A percentile compares a stretch with the other conserved stretches of the same genome.
Conservation (phyloP, 1,140 invertebrate genomes). For the Tenebrio molitor region DNA sequence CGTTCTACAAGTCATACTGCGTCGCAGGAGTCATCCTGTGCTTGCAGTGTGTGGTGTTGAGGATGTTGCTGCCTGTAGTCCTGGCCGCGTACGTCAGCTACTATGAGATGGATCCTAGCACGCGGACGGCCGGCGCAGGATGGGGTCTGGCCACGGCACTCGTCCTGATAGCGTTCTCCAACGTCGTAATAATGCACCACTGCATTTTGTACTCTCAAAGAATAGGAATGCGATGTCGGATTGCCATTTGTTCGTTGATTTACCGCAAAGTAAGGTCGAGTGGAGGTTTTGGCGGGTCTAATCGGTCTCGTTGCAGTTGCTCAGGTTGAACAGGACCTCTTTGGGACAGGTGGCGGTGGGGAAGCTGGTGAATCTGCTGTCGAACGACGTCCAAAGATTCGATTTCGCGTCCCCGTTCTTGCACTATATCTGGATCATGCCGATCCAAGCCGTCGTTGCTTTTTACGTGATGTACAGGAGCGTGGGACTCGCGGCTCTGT, state of each 20-base stretch:
- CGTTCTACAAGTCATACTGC: slow-evolving; percentile 62
- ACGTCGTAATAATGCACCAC: slow-evolving; percentile 67
- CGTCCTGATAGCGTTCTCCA: slow-evolving; percentile 65
- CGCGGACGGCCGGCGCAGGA: slow-evolving; percentile 59
- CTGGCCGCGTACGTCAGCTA: slow-evolving; percentile 66
- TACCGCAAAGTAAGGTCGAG: slow-evolving; percentile 69
- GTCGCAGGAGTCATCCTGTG: slow-evolving; percentile 59
- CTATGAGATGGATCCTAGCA: slow-evolving; percentile 54
- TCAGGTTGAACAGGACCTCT: slow-evolving; percentile 59
- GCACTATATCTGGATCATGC: slow-evolving; percentile 81
- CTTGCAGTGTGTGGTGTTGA: slow-evolving; percentile 60
- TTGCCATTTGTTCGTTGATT: slow-evolving; percentile 70
- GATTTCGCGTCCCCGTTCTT: slow-evolving; percentile 69
- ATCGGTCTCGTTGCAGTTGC: slow-evolving; percentile 58
- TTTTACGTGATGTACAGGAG: slow-evolving; percentile 75
- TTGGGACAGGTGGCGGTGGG: slow-evolving; percentile 70
- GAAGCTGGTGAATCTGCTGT: slow-evolving; percentile 82
- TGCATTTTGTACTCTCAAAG: slow-evolving; percentile 64
- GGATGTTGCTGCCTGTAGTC: slow-evolving; percentile 58
- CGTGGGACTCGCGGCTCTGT: slow-evolving; percentile 71
- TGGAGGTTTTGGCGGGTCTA: slow-evolving; percentile 52
- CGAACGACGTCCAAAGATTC: slow-evolving; percentile 78
- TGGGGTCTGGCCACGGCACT: slow-evolving; percentile 68
- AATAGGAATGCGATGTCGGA: slow-evolving; percentile 70
- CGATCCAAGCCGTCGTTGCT: slow-evolving; percentile 76